phyloP scores from a whole-genome alignment of 2,797 vertebrate species.

The Anableps anableps region DNA sequence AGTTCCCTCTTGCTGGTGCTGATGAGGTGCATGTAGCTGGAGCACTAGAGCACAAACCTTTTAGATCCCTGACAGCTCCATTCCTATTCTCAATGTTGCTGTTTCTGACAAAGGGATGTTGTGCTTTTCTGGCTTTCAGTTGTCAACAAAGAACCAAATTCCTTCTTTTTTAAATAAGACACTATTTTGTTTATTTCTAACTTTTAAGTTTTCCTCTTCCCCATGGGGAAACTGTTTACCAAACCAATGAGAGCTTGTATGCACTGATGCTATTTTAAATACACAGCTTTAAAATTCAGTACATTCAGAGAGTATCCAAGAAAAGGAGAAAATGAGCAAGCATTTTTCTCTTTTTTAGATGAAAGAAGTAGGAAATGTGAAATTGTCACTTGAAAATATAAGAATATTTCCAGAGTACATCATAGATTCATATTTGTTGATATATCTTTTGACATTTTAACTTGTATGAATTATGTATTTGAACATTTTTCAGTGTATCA shows the following conservation, averaged over 20 bases:
- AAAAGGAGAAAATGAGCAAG: background rate
- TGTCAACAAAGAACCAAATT: conserved; percentile 6
- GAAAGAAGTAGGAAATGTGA: background rate
- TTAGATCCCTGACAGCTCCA: conserved; percentile 14
- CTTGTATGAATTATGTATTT: background rate
- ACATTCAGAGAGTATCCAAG: background rate
- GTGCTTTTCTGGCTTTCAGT: conserved; percentile 2
- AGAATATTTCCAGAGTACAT: background rate
- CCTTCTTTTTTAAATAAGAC: background rate
- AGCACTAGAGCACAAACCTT: conserved; percentile 17
- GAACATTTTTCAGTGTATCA: background rate
- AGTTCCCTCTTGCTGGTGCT: conserved; percentile 24
- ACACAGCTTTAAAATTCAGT: background rate
- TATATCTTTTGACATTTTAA: background rate
- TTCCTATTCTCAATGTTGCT: conserved; percentile 20
- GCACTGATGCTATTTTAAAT: background rate
- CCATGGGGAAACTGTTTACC: background rate
- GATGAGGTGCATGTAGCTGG: conserved; percentile 34
- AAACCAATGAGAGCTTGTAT: background rate
- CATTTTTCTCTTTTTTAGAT: background rate
- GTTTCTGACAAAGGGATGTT: background rate
- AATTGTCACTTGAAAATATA: background rate
- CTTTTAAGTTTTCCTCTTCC: background rate
- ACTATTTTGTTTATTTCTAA: background rate
- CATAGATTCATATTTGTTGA: background rate